phyloP scores from a whole-genome alignment of 2,888 invertebrate genomes.

The Troglohyphantes excavatus region DNA sequence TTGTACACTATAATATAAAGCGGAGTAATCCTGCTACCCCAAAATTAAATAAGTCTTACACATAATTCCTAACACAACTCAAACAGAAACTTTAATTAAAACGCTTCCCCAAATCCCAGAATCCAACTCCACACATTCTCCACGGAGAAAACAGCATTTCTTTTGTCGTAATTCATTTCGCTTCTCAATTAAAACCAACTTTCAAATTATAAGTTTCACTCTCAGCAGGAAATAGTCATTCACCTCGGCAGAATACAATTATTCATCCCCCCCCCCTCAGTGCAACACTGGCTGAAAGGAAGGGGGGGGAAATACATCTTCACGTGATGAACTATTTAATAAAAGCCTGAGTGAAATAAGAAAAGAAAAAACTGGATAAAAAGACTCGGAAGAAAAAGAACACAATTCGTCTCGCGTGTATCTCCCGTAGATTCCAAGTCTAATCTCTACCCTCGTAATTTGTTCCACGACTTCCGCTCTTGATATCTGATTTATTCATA shows the following conservation, averaged over 20 bases:
- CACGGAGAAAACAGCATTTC: not conserved
- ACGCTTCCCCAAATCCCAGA: not conserved
- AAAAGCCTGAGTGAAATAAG: not conserved
- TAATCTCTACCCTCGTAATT: slow-evolving; percentile 52
- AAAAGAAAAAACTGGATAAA: not conserved
- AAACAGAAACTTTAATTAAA: not conserved
- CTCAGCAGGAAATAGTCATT: slow-evolving; percentile 25
- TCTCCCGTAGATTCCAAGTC: not conserved
- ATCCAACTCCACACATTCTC: not conserved
- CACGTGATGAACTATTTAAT: not conserved
- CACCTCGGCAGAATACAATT: slow-evolving; percentile 2
- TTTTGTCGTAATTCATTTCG: not conserved
- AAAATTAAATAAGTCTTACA: too few species aligned
- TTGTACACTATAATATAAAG: too few species aligned
- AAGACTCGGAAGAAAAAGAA: not conserved
- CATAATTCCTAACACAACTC: not conserved
- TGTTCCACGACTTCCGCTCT: slow-evolving; percentile 49
- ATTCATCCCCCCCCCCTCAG: not conserved
- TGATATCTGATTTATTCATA: slow-evolving; percentile 64
- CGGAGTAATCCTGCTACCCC: too few species aligned
- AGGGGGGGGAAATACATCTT: not conserved
- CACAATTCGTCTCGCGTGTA: slow-evolving; percentile 20
- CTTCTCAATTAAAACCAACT: slow-evolving; percentile 11
- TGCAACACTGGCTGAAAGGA: not conserved
- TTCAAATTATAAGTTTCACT: slow-evolving; percentile 19